A percentile compares a stretch with the other conserved stretches of the same genome.
Conservation (phyloP, 2,113 vertebrate species). For the Gambusia holbrooki region DNA sequence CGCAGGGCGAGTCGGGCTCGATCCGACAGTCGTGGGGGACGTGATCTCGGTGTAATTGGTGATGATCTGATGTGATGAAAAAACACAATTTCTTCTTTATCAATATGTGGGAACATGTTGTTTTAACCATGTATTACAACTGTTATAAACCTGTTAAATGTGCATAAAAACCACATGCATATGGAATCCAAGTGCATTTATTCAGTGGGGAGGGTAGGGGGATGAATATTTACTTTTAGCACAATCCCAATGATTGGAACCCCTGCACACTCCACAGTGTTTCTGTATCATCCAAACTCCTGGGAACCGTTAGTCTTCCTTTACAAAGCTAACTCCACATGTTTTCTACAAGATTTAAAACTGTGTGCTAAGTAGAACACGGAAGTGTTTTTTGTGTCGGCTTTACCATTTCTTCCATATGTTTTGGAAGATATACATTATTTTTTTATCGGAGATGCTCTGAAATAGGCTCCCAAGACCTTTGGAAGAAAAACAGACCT, state of each 20-base stretch:
- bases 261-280: no score
- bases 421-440: not conserved
- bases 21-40: conserved; percentile 54
- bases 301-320: not conserved
- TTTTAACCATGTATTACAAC: not conserved
- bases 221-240: not conserved
- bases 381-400: not conserved
- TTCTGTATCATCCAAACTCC: not conserved
- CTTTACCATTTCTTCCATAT: not conserved
- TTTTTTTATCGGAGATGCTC: not conserved
- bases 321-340: no score
- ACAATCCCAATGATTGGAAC: not conserved
- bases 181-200: not conserved
- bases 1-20: conserved; percentile 70
- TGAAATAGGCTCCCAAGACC: not conserved
- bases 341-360: not conserved
- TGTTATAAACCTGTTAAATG: not conserved
- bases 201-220: not conserved
- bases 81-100: not conserved
- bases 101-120: not conserved
- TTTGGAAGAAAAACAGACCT: not conserved
- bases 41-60: conserved; percentile 6
- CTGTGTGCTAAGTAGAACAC: not conserved
- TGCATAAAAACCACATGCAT: not conserved
- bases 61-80: conserved; percentile 48